Conservation (phyloP, 2,113 vertebrate genomes). For the Osmerus mordax region DNA sequence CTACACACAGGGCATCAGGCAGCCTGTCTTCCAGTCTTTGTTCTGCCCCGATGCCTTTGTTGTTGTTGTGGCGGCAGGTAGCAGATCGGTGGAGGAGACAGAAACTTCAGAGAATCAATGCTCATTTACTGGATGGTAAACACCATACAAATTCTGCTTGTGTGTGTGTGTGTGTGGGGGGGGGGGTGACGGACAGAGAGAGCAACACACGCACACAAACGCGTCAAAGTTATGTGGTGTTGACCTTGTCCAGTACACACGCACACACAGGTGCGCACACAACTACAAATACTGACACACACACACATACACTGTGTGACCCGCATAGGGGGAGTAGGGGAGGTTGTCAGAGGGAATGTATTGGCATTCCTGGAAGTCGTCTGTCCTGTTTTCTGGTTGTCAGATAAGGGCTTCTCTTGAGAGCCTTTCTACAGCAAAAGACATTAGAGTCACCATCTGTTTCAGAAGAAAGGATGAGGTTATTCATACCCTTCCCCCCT, state of each 20-base stretch:
- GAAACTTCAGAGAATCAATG: slow-evolving; percentile 44
- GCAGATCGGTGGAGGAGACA: slow-evolving; percentile 40
- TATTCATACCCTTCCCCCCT: not conserved
- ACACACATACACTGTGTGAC: not conserved
- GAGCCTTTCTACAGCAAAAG: too few relatives aligned
- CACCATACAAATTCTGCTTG: slow-evolving; percentile 16
- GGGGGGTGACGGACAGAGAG: slow-evolving; percentile 9
- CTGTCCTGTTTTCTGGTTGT: too few relatives aligned
- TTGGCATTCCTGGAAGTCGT: too few relatives aligned
- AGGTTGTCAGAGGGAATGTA: too few relatives aligned
- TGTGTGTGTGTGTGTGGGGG: not conserved
- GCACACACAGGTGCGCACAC: not conserved
- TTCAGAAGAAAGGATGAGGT: too few relatives aligned
- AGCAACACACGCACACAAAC: slow-evolving; percentile 12
- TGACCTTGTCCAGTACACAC: slow-evolving; percentile 29
- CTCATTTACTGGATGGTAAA: slow-evolving; percentile 54
- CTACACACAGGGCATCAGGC: not conserved
- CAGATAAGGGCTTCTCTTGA: too few relatives aligned
- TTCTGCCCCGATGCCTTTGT: slow-evolving; percentile 22
- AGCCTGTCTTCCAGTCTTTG: not conserved
- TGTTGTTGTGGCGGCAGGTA: slow-evolving; percentile 14
- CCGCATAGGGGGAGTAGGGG: not conserved
- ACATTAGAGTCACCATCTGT: too few relatives aligned
- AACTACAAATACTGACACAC: not conserved
- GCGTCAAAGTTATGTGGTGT: slow-evolving; percentile 9